Percentiles rank a stretch among this genome's conserved stretches.
Conservation (phyloP, 2,888 invertebrate genomes). For the Tridacna crocea region DNA sequence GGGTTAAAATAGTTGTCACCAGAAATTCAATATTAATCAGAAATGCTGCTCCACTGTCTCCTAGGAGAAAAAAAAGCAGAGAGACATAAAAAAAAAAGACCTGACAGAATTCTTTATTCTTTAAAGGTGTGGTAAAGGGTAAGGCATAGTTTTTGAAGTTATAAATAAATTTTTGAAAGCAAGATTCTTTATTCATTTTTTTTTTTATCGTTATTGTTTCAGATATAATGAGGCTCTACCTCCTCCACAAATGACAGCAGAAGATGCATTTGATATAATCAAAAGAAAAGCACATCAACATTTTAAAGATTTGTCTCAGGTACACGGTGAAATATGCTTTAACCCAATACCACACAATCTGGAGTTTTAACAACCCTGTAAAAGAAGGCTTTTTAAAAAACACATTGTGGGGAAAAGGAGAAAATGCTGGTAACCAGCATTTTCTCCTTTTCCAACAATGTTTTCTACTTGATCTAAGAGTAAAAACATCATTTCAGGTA, state of each 20-base stretch:
- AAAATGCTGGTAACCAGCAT: neutral
- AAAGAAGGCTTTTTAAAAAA: neutral
- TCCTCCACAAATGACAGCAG: constrained; percentile 74
- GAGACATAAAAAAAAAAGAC: too few species aligned
- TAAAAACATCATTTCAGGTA: neutral
- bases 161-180: too few species aligned
- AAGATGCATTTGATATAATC: constrained; percentile 76
- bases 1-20: too few species aligned
- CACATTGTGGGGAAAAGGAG: neutral
- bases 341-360: neutral
- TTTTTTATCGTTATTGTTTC: constrained; percentile 16
- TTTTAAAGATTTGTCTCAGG: constrained; percentile 80
- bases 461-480: neutral
- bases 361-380: neutral
- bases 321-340: constrained; percentile 27
- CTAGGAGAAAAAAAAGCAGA: too few species aligned
- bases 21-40: too few species aligned
- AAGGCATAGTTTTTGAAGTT: too few species aligned
- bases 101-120: too few species aligned
- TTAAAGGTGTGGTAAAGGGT: too few species aligned
- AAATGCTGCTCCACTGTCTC: too few species aligned
- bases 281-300: constrained; percentile 77
- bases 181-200: too few species aligned
- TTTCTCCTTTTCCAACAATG: neutral
- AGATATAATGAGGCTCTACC: constrained; percentile 79